Evolutionary conservation across 2,888 invertebrate genomes (phyloP).

Genomic region (Dione vanillae): DNA sequence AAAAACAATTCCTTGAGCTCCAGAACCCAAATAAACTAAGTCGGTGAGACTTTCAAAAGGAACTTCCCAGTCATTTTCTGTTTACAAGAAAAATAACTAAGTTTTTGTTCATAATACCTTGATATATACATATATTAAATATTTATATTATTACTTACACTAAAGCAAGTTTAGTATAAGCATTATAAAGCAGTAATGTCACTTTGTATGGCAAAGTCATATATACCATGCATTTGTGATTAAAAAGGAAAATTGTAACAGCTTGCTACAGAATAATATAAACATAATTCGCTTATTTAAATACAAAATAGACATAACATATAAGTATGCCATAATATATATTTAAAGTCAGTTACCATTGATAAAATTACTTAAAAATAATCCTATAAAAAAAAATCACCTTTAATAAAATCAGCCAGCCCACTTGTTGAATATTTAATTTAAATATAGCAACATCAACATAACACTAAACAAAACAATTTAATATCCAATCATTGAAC

Average conservation of each 20-base stretch:
- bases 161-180: no score
- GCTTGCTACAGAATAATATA: neutral
- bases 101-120: neutral
- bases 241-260: neutral
- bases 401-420: no score
- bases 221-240: neutral
- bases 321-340: neutral
- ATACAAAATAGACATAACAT: neutral
- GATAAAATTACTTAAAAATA: neutral
- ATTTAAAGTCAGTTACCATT: neutral
- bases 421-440: neutral
- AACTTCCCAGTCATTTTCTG: constrained; percentile 95
- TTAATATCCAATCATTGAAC: neutral
- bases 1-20: constrained; percentile 98
- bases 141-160: no score
- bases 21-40: constrained; percentile 95
- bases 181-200: no score
- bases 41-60: constrained; percentile 95
- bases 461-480: constrained; percentile 1
- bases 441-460: no score
- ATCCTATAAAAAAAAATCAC: no score
- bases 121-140: no score
- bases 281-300: neutral
- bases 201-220: neutral
- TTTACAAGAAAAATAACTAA: constrained; percentile 24